phyloP scores from a whole-genome alignment of 2,888 invertebrate genomes.

The Poecilus cupreus region DNA sequence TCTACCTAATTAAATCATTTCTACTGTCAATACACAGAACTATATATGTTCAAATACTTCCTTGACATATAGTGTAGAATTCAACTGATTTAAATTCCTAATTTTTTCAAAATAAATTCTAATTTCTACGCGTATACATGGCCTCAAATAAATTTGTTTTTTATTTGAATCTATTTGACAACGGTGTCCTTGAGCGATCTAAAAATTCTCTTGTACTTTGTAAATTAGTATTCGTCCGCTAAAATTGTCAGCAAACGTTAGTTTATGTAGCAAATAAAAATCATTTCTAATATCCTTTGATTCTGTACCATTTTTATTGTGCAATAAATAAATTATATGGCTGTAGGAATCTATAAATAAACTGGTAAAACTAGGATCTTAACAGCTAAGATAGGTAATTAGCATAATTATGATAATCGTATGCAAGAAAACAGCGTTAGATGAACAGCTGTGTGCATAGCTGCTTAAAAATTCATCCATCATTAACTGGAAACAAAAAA shows the following conservation, averaged over 20 bases:
- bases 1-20: too few relatives aligned
- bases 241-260: conserved; percentile 20
- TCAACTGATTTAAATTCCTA: too few relatives aligned
- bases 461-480: too few relatives aligned
- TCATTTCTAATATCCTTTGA: background rate
- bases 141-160: conserved; percentile 44
- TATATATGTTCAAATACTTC: too few relatives aligned
- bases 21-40: too few relatives aligned
- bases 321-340: background rate
- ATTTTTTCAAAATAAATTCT: too few relatives aligned
- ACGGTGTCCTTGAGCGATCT: background rate
- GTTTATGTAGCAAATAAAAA: conserved; percentile 20
- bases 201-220: conserved; percentile 39
- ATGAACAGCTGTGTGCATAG: too few relatives aligned
- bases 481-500: too few relatives aligned
- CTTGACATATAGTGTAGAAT: too few relatives aligned
- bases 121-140: too few relatives aligned
- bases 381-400: background rate
- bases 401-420: conserved; percentile 8
- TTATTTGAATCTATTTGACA: conserved; percentile 19
- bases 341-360: background rate
- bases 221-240: conserved; percentile 30
- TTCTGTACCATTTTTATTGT: background rate
- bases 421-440: conserved; percentile 24
- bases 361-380: background rate